A percentile compares a stretch with the other conserved stretches of the same genome.
These are phyloP conservation scores for Dasyornis broadbenti DNA, from an alignment of 2,113 vertebrate species.

Conservation along the genomic window DNA sequence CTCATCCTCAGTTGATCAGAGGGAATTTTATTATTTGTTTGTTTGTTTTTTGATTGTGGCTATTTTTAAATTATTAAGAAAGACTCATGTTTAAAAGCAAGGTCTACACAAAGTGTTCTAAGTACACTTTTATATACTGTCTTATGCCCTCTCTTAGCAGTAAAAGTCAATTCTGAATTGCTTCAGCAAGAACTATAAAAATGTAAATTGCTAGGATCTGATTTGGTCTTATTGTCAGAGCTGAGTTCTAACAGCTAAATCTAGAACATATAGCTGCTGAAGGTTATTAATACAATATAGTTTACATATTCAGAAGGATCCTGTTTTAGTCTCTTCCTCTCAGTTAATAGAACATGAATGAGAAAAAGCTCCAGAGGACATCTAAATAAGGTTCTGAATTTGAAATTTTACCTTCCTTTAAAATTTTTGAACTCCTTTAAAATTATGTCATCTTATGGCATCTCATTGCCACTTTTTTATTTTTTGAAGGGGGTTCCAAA, in stretches of 20 bases:
- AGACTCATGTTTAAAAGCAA: background rate
- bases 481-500: background rate
- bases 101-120: background rate
- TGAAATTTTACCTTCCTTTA: slow-evolving; percentile 29
- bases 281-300: slow-evolving; percentile 66
- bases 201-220: slow-evolving; percentile 64
- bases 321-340: background rate
- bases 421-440: slow-evolving; percentile 6
- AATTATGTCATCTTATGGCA: background rate
- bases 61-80: background rate
- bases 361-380: slow-evolving; percentile 16
- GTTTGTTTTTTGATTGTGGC: background rate
- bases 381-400: slow-evolving; percentile 26
- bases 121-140: slow-evolving; percentile 32
- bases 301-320: slow-evolving; percentile 66
- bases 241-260: slow-evolving; percentile 65
- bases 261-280: slow-evolving; percentile 63
- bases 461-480: background rate
- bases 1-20: background rate
- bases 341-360: slow-evolving; percentile 51
- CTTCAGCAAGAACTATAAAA: slow-evolving; percentile 70
- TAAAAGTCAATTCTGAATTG: slow-evolving; percentile 60
- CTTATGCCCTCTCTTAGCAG: slow-evolving; percentile 47
- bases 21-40: background rate
- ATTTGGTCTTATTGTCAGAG: slow-evolving; percentile 66